These are phyloP conservation scores for Hydrocynus forskahlii DNA, from an alignment of 2,797 vertebrate species.

Conservation along the genomic window DNA sequence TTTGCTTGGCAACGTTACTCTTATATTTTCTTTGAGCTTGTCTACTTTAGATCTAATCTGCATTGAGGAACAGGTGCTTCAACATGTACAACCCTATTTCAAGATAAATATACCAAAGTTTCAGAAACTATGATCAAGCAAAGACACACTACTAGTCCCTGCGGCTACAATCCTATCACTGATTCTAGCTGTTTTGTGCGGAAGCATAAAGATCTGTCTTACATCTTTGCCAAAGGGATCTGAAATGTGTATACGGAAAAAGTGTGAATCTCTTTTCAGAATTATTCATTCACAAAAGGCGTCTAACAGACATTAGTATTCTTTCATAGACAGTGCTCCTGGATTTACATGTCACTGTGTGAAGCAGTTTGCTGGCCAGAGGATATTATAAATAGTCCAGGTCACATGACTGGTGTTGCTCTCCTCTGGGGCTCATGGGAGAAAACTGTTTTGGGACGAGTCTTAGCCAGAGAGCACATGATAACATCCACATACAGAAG, in stretches of 20 bases:
- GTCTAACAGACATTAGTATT: not conserved
- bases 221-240: slow-evolving; percentile 7
- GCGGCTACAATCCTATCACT: not conserved
- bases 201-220: slow-evolving; percentile 3
- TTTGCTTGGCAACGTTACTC: not conserved
- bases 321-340: not conserved
- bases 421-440: slow-evolving; percentile 48
- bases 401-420: slow-evolving; percentile 66
- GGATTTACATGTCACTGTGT: slow-evolving; percentile 18
- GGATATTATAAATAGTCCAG: slow-evolving; percentile 66
- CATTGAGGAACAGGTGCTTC: not conserved
- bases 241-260: slow-evolving; percentile 8
- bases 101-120: not conserved
- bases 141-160: not conserved
- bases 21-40: not conserved
- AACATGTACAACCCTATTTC: slow-evolving; percentile 18
- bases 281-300: not conserved
- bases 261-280: not conserved
- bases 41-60: slow-evolving; percentile 18
- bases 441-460: slow-evolving; percentile 51
- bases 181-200: not conserved
- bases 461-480: slow-evolving; percentile 5
- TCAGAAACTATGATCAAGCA: slow-evolving; percentile 9
- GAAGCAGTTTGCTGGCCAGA: slow-evolving; percentile 47
- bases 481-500: not conserved